These are phyloP conservation scores for Tachuris rubrigastra DNA, from an alignment of 2,113 vertebrate species.

Conservation along the genomic window DNA sequence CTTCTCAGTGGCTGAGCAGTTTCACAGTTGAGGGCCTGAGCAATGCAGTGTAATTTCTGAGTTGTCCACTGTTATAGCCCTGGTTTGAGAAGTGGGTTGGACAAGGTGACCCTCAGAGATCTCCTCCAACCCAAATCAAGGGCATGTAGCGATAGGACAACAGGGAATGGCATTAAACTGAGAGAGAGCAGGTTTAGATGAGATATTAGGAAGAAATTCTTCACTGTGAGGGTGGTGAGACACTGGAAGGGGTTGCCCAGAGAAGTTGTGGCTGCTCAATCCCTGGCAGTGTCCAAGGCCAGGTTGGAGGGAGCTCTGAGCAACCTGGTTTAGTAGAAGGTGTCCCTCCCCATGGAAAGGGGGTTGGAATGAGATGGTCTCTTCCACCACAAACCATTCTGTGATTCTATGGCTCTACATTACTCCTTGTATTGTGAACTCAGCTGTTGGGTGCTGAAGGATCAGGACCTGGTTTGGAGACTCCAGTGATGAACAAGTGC, in stretches of 20 bases:
- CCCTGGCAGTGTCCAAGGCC: neutral
- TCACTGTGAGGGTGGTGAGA: accelerated
- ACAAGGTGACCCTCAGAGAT: neutral
- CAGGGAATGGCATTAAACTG: neutral
- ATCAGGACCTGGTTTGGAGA: neutral
- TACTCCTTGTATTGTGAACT: neutral
- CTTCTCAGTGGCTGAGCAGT: neutral
- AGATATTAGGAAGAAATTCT: neutral
- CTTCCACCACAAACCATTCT: neutral
- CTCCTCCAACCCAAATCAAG: neutral
- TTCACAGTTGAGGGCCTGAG: neutral
- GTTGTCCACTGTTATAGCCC: neutral
- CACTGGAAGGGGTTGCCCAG: neutral
- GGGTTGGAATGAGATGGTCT: neutral
- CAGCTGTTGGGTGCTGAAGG: neutral
- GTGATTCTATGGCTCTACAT: neutral
- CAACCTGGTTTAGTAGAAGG: accelerated
- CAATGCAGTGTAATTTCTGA: neutral
- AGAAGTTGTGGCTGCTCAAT: neutral
- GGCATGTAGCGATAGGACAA: neutral
- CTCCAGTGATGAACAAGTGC: neutral
- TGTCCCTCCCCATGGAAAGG: neutral
- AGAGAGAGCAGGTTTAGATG: neutral
- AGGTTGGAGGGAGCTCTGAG: accelerated
- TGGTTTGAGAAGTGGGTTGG: neutral